These are phyloP conservation scores for Sminthurinus aureus DNA, from an alignment of 2,888 invertebrate species.

Conservation along the genomic window DNA sequence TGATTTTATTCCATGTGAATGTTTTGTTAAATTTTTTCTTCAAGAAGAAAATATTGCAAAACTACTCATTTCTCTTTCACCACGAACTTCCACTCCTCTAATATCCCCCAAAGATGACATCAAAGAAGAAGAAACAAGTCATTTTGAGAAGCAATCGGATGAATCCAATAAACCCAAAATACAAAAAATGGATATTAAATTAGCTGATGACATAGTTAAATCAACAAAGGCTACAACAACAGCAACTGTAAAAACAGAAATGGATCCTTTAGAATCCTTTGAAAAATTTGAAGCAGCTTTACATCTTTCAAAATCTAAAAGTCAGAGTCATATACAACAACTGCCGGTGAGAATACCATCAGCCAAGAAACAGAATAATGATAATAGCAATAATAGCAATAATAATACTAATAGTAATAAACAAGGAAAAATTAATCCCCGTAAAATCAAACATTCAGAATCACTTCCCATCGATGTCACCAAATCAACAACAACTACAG, in stretches of 20 bases:
- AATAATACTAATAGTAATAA: too few relatives aligned
- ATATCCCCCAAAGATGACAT: background rate
- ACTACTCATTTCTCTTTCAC: constrained; percentile 34
- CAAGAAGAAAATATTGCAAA: constrained; percentile 41
- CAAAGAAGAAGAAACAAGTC: background rate
- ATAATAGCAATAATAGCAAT: background rate
- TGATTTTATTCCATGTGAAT: constrained; percentile 37
- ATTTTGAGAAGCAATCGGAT: too few relatives aligned
- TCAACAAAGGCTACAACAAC: background rate
- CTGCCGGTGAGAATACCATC: background rate
- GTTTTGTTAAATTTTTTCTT: constrained; percentile 32
- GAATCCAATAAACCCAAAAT: background rate
- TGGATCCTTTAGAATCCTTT: constrained; percentile 8
- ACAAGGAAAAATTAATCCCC: background rate
- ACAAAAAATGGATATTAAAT: background rate
- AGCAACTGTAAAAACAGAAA: too few relatives aligned
- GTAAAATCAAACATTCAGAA: constrained; percentile 22
- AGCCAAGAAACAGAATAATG: background rate
- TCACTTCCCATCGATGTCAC: constrained; percentile 2
- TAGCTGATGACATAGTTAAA: background rate
- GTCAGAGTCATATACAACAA: background rate
- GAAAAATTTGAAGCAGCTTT: constrained; percentile 19
- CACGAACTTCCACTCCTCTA: constrained; percentile 24
- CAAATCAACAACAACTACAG: background rate
- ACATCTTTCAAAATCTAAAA: background rate